Base-by-base conservation (phyloP, 2,888 invertebrate genomes). In the Cylloceria caligata region DNA sequence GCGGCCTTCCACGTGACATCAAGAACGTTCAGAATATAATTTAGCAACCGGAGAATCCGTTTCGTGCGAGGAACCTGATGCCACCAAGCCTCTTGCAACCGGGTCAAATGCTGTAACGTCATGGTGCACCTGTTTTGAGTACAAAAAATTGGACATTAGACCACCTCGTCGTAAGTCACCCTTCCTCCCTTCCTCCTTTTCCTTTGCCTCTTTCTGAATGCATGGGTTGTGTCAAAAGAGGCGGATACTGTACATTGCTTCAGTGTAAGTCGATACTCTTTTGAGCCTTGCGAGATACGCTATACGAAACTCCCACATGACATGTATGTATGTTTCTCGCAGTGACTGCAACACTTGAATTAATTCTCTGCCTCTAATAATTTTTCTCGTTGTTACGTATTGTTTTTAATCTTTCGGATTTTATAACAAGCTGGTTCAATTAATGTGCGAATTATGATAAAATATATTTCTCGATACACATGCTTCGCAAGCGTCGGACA, bases 231-330 rank as follows among this genome's bases (percentile, higher is more conserved):
- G 69, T 55, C 36, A 24, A 39, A 52, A 55, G 49, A 55, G 39
- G 52, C 52, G 36, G 60, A 60, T 60, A 16, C 34, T 7, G 11
- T 11, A 55, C 45, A 24, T 39, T n/a, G 69, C 39, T 24, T 39
- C 13, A 39, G 55, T 69, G 69, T 69, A 69, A 69, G 69, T 69
- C 52, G 69, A 69, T 52, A 69, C 69, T 52, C 21, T 24, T 24
- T 36, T n/a, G 45, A 27, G 65, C 3, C n/a, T 36, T 39, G n/a
- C 36, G 39, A 24, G 52, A 69, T 55, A 69, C 69, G 69, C 69
- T 24, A 21, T 3, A n/a, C 19, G 21, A 36, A 39, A 39, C 39
- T 24, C 52, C 16, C 69, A 69, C 69, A 69, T 55, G 69, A 69
- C 36, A 55, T 36, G 24, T 36, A 4, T 49, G n/a, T 34, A 3